Evolutionary conservation across 2,113 vertebrate genomes (phyloP).

Genomic region (Microcebus lehilahytsara): DNA sequence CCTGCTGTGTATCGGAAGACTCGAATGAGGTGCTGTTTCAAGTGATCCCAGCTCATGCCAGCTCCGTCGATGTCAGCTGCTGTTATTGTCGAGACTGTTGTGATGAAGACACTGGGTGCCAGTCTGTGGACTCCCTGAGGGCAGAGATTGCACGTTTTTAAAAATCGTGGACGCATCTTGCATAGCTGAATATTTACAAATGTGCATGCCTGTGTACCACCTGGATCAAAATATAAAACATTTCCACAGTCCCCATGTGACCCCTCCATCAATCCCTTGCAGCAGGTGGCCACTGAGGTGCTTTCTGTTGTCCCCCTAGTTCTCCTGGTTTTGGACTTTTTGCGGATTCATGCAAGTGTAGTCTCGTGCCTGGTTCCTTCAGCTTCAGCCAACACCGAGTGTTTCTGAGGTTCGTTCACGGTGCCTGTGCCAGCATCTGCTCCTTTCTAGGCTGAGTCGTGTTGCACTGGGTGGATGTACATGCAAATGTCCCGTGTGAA

Average conservation of each 20-base stretch:
- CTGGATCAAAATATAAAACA: background rate
- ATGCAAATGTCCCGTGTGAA: rapidly evolving
- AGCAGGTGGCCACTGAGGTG: rapidly evolving
- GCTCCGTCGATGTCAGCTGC: rapidly evolving
- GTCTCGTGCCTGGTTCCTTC: background rate
- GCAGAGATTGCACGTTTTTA: background rate
- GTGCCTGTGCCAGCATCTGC: background rate
- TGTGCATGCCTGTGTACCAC: background rate
- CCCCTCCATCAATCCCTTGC: too few relatives aligned
- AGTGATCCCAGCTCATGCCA: background rate
- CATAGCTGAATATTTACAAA: background rate
- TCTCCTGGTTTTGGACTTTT: background rate
- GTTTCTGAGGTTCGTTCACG: rapidly evolving
- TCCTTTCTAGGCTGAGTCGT: background rate
- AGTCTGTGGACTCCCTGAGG: background rate
- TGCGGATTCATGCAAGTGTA: background rate
- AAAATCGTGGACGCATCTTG: background rate
- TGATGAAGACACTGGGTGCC: background rate
- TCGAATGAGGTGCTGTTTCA: background rate
- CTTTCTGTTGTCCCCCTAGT: background rate
- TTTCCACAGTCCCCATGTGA: rapidly evolving
- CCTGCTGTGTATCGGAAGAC: background rate
- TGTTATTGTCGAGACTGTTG: background rate
- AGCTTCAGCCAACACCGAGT: background rate
- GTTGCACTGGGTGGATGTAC: background rate